Evolutionary conservation across 1,140 invertebrate species (phyloP).

Genomic region (Neodiprion fabricii): DNA sequence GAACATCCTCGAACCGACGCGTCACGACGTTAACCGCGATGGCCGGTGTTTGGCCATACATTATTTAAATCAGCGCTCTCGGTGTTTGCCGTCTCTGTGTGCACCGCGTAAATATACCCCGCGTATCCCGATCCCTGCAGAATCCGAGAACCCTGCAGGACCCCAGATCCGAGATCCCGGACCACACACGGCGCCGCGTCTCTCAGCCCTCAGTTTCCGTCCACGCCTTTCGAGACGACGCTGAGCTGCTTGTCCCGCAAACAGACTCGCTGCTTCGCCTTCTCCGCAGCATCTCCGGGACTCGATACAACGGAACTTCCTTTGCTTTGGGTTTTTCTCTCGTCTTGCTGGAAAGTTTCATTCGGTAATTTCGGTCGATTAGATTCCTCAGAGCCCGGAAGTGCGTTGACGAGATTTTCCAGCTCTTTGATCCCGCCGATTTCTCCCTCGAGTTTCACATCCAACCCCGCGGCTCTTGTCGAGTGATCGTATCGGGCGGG

Average conservation of each 20-base stretch:
- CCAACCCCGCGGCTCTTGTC: not conserved
- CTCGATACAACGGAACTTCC: not conserved
- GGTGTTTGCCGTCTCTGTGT: slow-evolving; percentile 41
- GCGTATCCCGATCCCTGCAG: not conserved
- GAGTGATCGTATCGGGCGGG: no score
- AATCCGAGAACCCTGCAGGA: not conserved
- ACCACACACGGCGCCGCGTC: not conserved
- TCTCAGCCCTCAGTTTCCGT: no score
- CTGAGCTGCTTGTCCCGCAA: not conserved
- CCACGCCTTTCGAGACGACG: no score
- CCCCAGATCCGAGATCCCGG: slow-evolving; percentile 1
- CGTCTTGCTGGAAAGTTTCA: not conserved
- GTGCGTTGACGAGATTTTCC: not conserved
- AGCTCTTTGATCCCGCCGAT: not conserved
- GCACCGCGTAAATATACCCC: slow-evolving; percentile 36
- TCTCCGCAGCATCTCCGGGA: not conserved
- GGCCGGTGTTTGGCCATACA: slow-evolving; percentile 41
- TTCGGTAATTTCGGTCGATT: not conserved
- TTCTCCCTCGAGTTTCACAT: not conserved
- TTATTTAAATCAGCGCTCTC: slow-evolving; percentile 47
- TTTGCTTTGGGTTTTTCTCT: not conserved
- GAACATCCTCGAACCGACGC: slow-evolving; percentile 24
- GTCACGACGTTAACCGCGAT: slow-evolving; percentile 26
- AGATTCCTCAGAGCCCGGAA: not conserved
- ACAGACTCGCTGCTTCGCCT: not conserved